A percentile compares a stretch with the other conserved stretches of the same genome.
These are phyloP conservation scores for Stictocephala bisonia DNA, from an alignment of 2,888 invertebrate species.

Conservation along the genomic window DNA sequence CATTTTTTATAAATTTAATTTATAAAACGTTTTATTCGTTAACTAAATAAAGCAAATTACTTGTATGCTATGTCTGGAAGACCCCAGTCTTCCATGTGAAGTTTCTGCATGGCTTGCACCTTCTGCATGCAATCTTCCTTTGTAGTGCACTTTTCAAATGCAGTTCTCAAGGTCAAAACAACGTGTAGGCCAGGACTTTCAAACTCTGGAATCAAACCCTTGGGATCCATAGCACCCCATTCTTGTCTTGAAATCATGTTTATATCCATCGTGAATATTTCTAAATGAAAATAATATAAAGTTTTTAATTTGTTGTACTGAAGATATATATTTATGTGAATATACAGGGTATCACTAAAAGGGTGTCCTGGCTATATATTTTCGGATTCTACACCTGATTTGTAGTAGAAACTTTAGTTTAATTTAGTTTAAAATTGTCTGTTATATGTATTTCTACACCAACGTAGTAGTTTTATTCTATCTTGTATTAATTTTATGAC, in stretches of 20 bases:
- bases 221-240: not conserved
- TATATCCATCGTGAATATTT: too few species aligned
- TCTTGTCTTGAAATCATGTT: not conserved
- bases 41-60: not conserved
- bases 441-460: too few species aligned
- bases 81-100: not conserved
- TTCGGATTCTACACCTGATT: too few species aligned
- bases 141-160: not conserved
- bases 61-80: not conserved
- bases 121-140: not conserved
- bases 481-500: too few species aligned
- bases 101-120: not conserved
- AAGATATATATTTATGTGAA: too few species aligned
- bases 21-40: not conserved
- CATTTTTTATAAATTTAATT: not conserved
- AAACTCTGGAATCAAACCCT: not conserved
- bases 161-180: not conserved
- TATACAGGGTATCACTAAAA: too few species aligned
- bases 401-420: too few species aligned
- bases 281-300: too few species aligned
- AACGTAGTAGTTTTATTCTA: too few species aligned
- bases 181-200: not conserved
- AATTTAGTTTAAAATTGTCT: too few species aligned
- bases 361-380: too few species aligned
- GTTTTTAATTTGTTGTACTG: too few species aligned